Base-by-base conservation (phyloP, 2,888 invertebrate genomes). In the Harpalus rubripes region DNA sequence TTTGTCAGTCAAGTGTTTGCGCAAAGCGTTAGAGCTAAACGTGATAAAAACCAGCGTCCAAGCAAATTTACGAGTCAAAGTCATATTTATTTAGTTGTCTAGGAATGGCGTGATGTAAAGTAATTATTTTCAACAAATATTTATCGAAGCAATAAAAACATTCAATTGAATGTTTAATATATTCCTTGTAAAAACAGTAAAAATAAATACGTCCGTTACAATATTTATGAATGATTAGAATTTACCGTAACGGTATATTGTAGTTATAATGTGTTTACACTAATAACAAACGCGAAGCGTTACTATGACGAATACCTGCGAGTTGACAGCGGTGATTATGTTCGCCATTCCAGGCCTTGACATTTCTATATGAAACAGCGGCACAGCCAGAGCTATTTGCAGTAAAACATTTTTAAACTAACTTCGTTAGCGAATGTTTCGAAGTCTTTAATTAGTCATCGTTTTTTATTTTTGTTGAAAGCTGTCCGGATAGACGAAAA, bases 381-480 rank as follows among this genome's bases (percentile, higher is more conserved):
- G 22, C 18, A 32, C 3, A 32, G 32, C 32, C 32, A 32, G 32
- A 32, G 74, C 39, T 83, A 83, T 74, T 78, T 84, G 65, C 78
- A 84, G 78, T 56, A 26, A 65, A 78, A 84, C 63, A 78, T 78
- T 84, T 84, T 84, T 84, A 76, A 65, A 78, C 78, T 63, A 84
- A 84, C 84, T 84, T 84, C 84, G 84, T 84, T 84, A 84, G 84
- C 78, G 78, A 84, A 84, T 83, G 83, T 83, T 83, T 83, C 72
- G 41, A 76, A 58, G 63, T 84, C 78, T 78, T 84, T 84, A 84
- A 84, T 84, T 84, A 84, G 84, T 84, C 41, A 84, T 78, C 56
- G 65, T 78, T 78, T 78, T 65, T 78, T 84, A 74, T 83, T 84
- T 84, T 84, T 78, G 16, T 84, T 65, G 26, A 22, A 76, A 58